A percentile compares a stretch with the other conserved stretches of the same genome.
These are phyloP conservation scores for Phrynocephalus vlangalii DNA, from an alignment of 2,797 vertebrate species.

Conservation along the genomic window DNA sequence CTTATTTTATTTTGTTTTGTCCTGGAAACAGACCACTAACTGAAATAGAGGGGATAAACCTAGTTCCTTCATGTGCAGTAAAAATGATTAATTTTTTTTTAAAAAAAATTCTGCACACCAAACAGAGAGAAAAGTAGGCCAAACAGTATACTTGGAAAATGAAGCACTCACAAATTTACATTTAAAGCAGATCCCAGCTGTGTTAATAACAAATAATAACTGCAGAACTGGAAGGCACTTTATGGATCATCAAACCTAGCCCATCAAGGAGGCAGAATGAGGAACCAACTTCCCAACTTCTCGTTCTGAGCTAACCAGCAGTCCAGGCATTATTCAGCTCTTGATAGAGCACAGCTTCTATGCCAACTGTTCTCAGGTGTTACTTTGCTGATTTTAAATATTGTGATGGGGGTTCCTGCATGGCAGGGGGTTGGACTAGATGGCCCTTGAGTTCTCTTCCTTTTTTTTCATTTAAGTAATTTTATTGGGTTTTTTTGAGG, in stretches of 20 bases:
- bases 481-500: no score
- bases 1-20: constrained; percentile 48
- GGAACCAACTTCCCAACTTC: no score
- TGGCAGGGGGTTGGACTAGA: no score
- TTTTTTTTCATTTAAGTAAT: no score
- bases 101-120: background rate
- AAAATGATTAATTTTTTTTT: background rate
- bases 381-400: background rate
- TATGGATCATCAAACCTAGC: no score
- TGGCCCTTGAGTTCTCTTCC: no score
- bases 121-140: background rate
- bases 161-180: background rate
- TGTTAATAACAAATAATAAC: background rate
- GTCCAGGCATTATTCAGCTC: no score
- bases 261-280: background rate
- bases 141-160: background rate
- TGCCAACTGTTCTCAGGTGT: no score
- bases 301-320: no score
- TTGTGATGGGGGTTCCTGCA: no score
- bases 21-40: constrained; percentile 12
- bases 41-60: background rate
- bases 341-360: no score
- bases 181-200: background rate
- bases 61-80: background rate
- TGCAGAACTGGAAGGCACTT: no score